phyloP scores from a whole-genome alignment of 2,113 vertebrate genomes.

The Oreotragus oreotragus region DNA sequence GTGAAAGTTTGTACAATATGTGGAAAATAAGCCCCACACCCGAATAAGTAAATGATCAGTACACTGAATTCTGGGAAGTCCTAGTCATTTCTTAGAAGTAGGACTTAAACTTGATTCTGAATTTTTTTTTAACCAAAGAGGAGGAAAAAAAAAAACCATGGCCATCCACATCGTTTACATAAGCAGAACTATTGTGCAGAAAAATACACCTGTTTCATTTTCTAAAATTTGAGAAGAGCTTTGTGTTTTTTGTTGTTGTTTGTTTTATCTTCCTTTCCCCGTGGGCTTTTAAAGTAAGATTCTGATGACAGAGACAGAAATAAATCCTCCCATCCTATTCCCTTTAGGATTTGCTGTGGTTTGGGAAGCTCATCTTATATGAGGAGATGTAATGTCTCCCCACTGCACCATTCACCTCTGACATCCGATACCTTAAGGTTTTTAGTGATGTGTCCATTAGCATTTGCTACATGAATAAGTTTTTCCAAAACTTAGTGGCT shows the following conservation, averaged over 20 bases:
- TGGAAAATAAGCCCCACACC: neutral
- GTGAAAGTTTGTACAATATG: neutral
- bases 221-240: neutral
- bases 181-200: neutral
- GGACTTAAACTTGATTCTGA: neutral
- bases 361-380: neutral
- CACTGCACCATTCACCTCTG: neutral
- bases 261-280: neutral
- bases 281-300: neutral
- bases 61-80: neutral
- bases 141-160: neutral
- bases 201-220: conserved; percentile 12
- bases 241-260: neutral
- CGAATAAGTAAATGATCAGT: neutral
- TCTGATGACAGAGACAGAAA: neutral
- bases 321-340: neutral
- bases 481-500: neutral
- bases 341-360: neutral
- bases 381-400: neutral
- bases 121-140: neutral
- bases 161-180: neutral
- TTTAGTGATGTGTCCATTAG: neutral
- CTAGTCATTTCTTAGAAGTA: neutral
- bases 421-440: neutral
- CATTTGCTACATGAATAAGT: neutral